Base-by-base conservation (phyloP, 2,797 vertebrate species). In the Falco biarmicus region DNA sequence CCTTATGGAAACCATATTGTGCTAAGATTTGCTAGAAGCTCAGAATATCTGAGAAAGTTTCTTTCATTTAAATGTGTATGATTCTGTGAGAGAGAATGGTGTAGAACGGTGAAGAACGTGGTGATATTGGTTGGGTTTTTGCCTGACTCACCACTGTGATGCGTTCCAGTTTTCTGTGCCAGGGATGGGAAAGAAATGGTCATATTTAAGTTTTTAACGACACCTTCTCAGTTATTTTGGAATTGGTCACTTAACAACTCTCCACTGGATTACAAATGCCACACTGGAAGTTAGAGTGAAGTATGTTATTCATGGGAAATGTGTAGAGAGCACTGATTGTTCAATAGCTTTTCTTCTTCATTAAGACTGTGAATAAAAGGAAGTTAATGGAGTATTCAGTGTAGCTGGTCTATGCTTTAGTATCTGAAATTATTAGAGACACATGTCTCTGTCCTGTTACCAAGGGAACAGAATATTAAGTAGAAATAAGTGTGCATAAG, bases 221-320 rank as follows among this genome's bases (percentile, higher is more conserved):
- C 32, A 81, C n/a, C 32, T 95, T 95, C 70, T 90, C 34, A 64
- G 89, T 70, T 94, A 66, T 91, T 96, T 95, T 90, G 90, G 87
- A 88, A 65, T 39, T 53, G 19, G 43, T 91, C 73, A 93, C 74
- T 76, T 88, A 87, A 86, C 45, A 79, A 22, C 69, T 70, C 63
- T 74, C 50, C 29, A 13, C 73, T 91, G 0, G 2, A 61, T 90
- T 95, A 37, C 73, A 84, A 89, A 76, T 82, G 80, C 59, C 63
- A 48, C 24, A 19, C 57, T 79, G 69, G 63, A 84, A 59, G 10
- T 93, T 79, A 31, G 6, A 79, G 39, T 79, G 74, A 88, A 89
- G 65, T 90, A 45, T 20, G 41, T 91, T 89, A 50, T 70, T 94
- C 54, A 85, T 83, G 53, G 56, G 59, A 87, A 89, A 84, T 54